These are phyloP conservation scores for Cyanoliseus patagonus DNA, from an alignment of 2,113 vertebrate genomes.

Conservation along the genomic window DNA sequence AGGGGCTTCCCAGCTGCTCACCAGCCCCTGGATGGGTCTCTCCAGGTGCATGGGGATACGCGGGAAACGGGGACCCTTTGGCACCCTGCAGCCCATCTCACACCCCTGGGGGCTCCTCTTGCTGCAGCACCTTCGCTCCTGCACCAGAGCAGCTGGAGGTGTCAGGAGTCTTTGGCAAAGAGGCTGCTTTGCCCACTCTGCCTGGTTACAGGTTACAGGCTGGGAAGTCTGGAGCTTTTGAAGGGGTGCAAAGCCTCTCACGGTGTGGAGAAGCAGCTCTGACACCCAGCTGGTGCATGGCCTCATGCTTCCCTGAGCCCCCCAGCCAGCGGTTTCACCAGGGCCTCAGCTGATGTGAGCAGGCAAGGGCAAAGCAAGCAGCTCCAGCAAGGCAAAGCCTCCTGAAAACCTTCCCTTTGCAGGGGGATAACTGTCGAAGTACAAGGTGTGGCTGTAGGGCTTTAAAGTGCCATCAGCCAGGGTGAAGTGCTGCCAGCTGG, in stretches of 20 bases:
- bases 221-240: neutral
- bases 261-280: neutral
- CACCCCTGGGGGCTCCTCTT: rapidly evolving
- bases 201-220: neutral
- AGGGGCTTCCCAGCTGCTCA: neutral
- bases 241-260: neutral
- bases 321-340: neutral
- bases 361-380: neutral
- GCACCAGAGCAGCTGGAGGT: rapidly evolving
- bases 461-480: neutral
- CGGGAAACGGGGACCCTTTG: neutral
- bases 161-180: neutral
- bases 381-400: neutral
- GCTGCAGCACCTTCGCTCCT: neutral
- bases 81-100: rapidly evolving
- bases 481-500: neutral
- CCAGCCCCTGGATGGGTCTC: neutral
- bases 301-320: rapidly evolving
- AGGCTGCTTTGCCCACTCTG: rapidly evolving
- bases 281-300: neutral
- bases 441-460: neutral
- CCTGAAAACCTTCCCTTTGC: neutral
- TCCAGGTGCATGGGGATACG: too few species aligned
- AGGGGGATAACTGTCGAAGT: neutral
- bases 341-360: neutral